A percentile compares a stretch with the other conserved stretches of the same genome.
These are phyloP conservation scores for Drosophila kambysellisi DNA, from an alignment of 2,888 invertebrate species.

Conservation along the genomic window DNA sequence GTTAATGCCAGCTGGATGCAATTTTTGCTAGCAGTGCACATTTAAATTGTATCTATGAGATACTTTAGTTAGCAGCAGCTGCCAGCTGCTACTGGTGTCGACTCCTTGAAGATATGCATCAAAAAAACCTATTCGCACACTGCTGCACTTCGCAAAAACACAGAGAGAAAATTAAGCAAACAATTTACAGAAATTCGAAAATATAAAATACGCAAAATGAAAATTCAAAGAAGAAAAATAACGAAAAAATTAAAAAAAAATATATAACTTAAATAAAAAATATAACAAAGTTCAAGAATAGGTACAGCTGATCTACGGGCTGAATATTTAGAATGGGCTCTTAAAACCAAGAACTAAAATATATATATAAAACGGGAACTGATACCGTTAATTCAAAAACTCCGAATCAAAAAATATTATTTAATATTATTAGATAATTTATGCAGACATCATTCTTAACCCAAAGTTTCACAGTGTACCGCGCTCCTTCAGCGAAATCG, in stretches of 20 bases:
- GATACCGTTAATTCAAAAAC: no score
- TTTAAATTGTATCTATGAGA: conserved; percentile 71
- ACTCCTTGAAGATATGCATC: conserved; percentile 45
- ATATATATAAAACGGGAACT: no score
- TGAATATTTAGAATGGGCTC: no score
- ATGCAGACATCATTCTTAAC: not conserved
- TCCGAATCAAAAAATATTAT: no score
- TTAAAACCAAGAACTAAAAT: no score
- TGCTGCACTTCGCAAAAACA: conserved; percentile 13
- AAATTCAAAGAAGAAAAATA: not conserved
- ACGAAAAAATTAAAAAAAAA: no score
- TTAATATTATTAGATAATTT: not conserved
- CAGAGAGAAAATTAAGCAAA: not conserved
- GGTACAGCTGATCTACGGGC: no score
- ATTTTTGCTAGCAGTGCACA: conserved; percentile 36
- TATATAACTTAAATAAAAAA: not conserved
- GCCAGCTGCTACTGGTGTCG: conserved; percentile 48
- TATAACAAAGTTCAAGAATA: not conserved
- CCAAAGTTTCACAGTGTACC: not conserved
- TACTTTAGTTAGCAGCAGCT: conserved; percentile 52
- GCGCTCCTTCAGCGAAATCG: conserved; percentile 46
- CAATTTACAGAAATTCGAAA: not conserved
- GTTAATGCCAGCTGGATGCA: conserved; percentile 39
- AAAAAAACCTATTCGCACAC: conserved; percentile 12
- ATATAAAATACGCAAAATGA: not conserved